These are phyloP conservation scores for Meandrina meandrites DNA, from an alignment of 92 coral and sea anemone species.

Conservation along the genomic window DNA sequence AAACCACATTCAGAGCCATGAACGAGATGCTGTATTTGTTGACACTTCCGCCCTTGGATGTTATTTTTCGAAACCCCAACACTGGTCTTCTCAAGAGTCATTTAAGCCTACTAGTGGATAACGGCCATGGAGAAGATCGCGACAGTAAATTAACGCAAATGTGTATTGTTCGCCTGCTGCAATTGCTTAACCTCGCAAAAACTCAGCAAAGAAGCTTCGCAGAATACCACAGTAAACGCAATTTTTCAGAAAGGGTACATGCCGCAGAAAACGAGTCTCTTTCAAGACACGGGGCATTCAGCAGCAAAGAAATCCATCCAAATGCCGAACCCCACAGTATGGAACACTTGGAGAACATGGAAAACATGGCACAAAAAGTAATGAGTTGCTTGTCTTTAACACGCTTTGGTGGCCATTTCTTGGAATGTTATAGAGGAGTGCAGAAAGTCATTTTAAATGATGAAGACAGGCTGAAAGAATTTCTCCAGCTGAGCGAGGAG, in stretches of 20 bases:
- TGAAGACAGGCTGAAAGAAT: slow-evolving; percentile 58
- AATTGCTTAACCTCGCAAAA: slow-evolving; percentile 27
- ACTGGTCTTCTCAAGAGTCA: slow-evolving; percentile 48
- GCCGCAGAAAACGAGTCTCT: slow-evolving; percentile 60
- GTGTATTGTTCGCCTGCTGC: slow-evolving; percentile 55
- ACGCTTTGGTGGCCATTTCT: slow-evolving; percentile 47
- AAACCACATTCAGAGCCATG: slow-evolving; percentile 63
- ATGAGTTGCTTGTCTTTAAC: slow-evolving; percentile 43
- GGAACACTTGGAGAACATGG: slow-evolving; percentile 62
- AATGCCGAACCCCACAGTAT: slow-evolving; percentile 38
- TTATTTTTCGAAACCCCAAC: slow-evolving; percentile 39
- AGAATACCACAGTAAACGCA: slow-evolving; percentile 69
- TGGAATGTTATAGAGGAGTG: slow-evolving; percentile 52
- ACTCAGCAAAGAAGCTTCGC: slow-evolving; percentile 54
- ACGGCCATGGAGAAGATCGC: slow-evolving; percentile 66
- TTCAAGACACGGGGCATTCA: slow-evolving; percentile 64
- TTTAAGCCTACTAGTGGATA: slow-evolving; percentile 54
- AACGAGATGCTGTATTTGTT: slow-evolving; percentile 58
- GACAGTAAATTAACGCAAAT: slow-evolving; percentile 64
- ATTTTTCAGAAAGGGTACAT: slow-evolving; percentile 66
- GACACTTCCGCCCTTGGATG: slow-evolving; percentile 47
- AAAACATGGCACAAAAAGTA: slow-evolving; percentile 53
- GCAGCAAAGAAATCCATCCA: slow-evolving; percentile 37
- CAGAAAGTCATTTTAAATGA: slow-evolving; percentile 46
- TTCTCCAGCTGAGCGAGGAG: slow-evolving; percentile 48